These are phyloP conservation scores for Trichopoda pennipes DNA, from an alignment of 2,888 invertebrate genomes.

Conservation along the genomic window DNA sequence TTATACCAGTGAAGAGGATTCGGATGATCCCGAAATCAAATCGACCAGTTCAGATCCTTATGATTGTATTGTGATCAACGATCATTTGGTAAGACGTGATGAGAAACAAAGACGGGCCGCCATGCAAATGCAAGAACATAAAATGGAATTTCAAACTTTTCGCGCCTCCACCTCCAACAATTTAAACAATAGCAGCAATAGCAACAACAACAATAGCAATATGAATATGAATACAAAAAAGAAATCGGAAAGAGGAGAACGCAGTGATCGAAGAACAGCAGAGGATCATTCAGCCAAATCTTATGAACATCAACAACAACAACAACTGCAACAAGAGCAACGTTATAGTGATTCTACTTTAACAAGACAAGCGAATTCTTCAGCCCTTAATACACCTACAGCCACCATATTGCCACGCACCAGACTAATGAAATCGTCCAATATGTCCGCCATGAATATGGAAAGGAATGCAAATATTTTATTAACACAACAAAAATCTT, in stretches of 20 bases:
- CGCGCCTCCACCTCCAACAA: constrained; percentile 80
- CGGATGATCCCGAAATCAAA: constrained; percentile 81
- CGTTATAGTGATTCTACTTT: constrained; percentile 67
- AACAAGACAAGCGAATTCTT: constrained; percentile 78
- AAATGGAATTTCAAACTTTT: constrained; percentile 82
- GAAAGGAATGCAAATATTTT: constrained; percentile 76
- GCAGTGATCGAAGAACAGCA: constrained; percentile 12
- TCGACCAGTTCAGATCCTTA: constrained; percentile 89
- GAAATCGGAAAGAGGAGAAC: constrained; percentile 42
- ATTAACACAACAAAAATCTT: constrained; percentile 50
- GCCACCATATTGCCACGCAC: constrained; percentile 79
- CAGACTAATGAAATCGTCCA: constrained; percentile 77
- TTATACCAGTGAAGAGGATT: constrained; percentile 84
- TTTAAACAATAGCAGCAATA: constrained; percentile 77
- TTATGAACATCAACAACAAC: constrained; percentile 75
- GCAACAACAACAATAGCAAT: constrained; percentile 69
- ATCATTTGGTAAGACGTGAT: constrained; percentile 83
- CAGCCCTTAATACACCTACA: constrained; percentile 76
- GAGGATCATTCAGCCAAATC: constrained; percentile 57
- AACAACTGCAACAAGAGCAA: constrained; percentile 78
- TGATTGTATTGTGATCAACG: constrained; percentile 92
- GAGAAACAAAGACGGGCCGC: constrained; percentile 79
- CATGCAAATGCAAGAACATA: constrained; percentile 81
- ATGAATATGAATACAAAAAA: constrained; percentile 55
- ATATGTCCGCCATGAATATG: constrained; percentile 71